Conservation (phyloP, 2,888 invertebrate species). For the Noctua comes region DNA sequence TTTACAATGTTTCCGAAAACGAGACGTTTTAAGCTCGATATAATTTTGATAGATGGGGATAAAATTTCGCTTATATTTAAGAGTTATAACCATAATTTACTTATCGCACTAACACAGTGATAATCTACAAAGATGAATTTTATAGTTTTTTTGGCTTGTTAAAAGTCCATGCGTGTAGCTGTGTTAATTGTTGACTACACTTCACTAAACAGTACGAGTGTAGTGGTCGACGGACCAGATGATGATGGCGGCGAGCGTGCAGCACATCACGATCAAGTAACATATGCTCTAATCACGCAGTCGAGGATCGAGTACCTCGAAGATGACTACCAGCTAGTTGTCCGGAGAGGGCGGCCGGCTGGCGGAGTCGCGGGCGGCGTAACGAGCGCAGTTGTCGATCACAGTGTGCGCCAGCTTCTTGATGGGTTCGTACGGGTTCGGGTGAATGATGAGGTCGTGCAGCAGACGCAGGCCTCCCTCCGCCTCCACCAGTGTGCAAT, state of each 20-base stretch:
- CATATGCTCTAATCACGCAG: conserved; percentile 71
- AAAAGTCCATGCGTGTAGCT: conserved; percentile 45
- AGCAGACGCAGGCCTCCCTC: conserved; percentile 96
- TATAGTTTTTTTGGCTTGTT: conserved; percentile 49
- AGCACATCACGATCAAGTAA: conserved; percentile 42
- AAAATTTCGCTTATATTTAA: conserved; percentile 62
- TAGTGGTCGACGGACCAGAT: conserved; percentile 11
- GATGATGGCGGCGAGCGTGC: conserved; percentile 26
- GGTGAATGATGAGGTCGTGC: conserved; percentile 91
- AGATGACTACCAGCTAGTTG: conserved; percentile 82
- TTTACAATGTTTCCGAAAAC: conserved; percentile 42
- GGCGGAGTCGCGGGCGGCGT: conserved; percentile 59
- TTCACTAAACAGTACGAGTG: conserved; percentile 28
- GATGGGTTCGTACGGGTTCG: conserved; percentile 91
- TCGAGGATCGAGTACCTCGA: conserved; percentile 79
- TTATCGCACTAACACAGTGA: conserved; percentile 71
- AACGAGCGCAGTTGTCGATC: conserved; percentile 91
- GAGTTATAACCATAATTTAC: conserved; percentile 65
- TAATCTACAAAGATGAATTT: conserved; percentile 50
- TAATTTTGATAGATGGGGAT: conserved; percentile 45
- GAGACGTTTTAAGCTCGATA: conserved; percentile 64
- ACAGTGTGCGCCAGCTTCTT: conserved; percentile 93
- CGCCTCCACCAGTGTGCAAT: conserved; percentile 95
- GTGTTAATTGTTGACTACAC: conserved; percentile 14
- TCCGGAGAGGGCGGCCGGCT: conserved; percentile 67